phyloP scores from a whole-genome alignment of 1,140 invertebrate genomes.

The Anagrus nilaparvatae region DNA sequence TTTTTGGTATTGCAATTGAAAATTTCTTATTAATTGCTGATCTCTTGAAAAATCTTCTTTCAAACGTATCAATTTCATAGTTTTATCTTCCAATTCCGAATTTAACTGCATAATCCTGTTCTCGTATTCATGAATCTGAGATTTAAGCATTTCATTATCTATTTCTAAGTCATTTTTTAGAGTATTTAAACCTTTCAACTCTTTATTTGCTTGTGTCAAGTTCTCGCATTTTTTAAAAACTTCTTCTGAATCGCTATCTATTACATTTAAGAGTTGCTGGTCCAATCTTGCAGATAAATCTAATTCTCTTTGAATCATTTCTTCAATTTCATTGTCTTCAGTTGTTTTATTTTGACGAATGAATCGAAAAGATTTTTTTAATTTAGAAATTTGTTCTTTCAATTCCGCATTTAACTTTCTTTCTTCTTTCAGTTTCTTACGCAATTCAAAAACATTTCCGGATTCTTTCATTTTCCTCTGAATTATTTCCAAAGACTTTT shows the following conservation, averaged over 20 bases:
- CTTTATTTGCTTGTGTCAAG: conserved; percentile 28
- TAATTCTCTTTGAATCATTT: conserved; percentile 49
- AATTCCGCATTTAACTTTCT: conserved; percentile 29
- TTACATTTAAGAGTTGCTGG: conserved; percentile 45
- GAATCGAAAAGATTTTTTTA: no score
- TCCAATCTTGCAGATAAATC: conserved; percentile 50
- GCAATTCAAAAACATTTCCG: conserved; percentile 36
- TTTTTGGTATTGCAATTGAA: conserved; percentile 28
- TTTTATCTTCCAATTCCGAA: conserved; percentile 27
- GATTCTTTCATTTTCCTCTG: conserved; percentile 43
- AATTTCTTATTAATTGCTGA: conserved; percentile 22
- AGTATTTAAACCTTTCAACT: conserved; percentile 38
- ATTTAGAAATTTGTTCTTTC: conserved; percentile 22
- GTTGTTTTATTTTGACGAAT: no score
- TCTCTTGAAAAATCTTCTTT: conserved; percentile 31
- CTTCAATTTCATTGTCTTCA: conserved; percentile 41
- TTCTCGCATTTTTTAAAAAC: conserved; percentile 19
- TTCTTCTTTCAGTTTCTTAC: conserved; percentile 36
- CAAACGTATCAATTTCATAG: conserved; percentile 22
- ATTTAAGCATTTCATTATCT: conserved; percentile 31
- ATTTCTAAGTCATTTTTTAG: conserved; percentile 36
- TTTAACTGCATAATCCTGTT: conserved; percentile 33
- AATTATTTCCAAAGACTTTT: conserved; percentile 41
- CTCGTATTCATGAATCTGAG: conserved; percentile 34
- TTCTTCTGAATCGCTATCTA: conserved; percentile 38